phyloP scores from a whole-genome alignment of 2,888 invertebrate species.

The Himalopsyche kuldschensis region DNA sequence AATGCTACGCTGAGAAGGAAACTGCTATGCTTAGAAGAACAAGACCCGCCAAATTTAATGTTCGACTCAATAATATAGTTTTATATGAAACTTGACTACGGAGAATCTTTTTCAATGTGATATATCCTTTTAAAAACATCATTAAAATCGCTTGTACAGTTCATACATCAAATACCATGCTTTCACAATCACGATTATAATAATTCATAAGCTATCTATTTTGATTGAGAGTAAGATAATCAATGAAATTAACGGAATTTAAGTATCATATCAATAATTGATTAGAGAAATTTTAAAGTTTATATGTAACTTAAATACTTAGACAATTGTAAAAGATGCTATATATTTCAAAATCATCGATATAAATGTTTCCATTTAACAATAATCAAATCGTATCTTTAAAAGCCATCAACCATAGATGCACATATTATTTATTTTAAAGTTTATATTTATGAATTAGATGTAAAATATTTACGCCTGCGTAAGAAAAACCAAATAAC shows the following conservation, averaged over 20 bases:
- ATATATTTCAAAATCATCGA: background rate
- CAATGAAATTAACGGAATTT: slow-evolving; percentile 2
- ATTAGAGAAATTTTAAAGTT: background rate
- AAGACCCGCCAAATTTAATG: slow-evolving; percentile 24
- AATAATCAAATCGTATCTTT: background rate
- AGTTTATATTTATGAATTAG: background rate
- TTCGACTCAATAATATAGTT: slow-evolving; percentile 13
- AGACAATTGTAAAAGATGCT: background rate
- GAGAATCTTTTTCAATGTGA: background rate
- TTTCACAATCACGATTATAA: background rate
- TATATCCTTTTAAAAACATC: background rate
- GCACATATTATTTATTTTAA: background rate
- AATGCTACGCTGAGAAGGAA: slow-evolving; percentile 28
- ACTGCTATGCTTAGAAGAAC: slow-evolving; percentile 32
- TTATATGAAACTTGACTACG: background rate
- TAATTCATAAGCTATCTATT: background rate
- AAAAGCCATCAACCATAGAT: background rate
- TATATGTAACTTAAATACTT: background rate
- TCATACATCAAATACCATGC: background rate
- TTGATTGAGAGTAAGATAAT: background rate
- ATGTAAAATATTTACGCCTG: slow-evolving; percentile 16
- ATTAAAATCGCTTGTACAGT: background rate
- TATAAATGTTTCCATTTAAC: background rate
- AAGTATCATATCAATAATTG: background rate
- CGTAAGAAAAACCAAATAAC: slow-evolving; percentile 47